Percentiles rank a stretch among this genome's conserved stretches.
Conservation (phyloP, 2,888 invertebrate species). For the Macropis europaea region DNA sequence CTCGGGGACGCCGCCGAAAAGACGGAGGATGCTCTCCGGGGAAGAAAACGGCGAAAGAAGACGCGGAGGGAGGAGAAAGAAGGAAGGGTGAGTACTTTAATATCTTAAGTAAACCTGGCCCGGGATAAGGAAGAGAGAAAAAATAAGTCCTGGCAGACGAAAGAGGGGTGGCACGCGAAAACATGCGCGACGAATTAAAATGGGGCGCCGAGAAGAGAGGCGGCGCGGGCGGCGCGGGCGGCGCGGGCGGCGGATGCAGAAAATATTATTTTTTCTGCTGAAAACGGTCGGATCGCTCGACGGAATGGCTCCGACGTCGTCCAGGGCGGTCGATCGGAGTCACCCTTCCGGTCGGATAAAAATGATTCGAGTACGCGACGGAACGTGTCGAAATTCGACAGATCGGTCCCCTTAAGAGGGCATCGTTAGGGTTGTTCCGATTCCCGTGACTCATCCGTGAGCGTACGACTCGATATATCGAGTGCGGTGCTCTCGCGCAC, state of each 20-base stretch:
- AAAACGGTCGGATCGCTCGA: too few species aligned
- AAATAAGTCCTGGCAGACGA: slow-evolving; percentile 66
- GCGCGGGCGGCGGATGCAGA: too few species aligned
- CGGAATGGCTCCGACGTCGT: too few species aligned
- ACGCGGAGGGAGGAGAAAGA: slow-evolving; percentile 53
- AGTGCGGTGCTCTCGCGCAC: slow-evolving; percentile 45
- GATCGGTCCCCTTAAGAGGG: slow-evolving; percentile 40
- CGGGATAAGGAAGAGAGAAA: slow-evolving; percentile 67
- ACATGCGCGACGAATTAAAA: slow-evolving; percentile 77
- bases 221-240: not conserved
- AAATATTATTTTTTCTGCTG: too few species aligned
- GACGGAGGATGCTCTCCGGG: slow-evolving; percentile 28
- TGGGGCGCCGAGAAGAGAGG: slow-evolving; percentile 52
- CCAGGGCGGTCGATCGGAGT: too few species aligned
- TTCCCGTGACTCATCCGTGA: slow-evolving; percentile 59
- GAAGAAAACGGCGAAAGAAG: slow-evolving; percentile 44
- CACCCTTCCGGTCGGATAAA: not conserved
- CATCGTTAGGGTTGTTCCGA: slow-evolving; percentile 60
- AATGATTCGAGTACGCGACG: slow-evolving; percentile 24
- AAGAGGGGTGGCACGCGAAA: slow-evolving; percentile 61
- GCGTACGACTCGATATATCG: slow-evolving; percentile 51
- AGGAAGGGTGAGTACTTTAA: slow-evolving; percentile 73
- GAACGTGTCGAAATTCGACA: slow-evolving; percentile 34
- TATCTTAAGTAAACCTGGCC: slow-evolving; percentile 78
- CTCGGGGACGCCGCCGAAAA: slow-evolving; percentile 32